A percentile compares a stretch with the other conserved stretches of the same genome.
These are phyloP conservation scores for Melinaea marsaeus DNA, from an alignment of 2,888 invertebrate species.

Conservation along the genomic window DNA sequence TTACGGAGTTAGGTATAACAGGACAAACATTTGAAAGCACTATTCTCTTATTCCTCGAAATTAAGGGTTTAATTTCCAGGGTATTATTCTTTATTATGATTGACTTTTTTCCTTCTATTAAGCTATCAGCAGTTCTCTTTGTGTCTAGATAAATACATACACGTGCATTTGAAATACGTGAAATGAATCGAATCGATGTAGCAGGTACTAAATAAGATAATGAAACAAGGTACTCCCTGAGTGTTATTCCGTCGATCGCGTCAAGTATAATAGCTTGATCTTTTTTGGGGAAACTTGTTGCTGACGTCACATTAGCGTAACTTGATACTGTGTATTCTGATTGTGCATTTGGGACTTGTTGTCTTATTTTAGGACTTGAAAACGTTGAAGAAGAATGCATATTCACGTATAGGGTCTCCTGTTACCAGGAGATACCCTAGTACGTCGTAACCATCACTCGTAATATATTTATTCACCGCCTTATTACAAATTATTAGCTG, in stretches of 20 bases:
- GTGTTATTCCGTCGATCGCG: conserved; percentile 23
- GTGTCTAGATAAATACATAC: no score
- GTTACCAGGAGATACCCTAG: no score
- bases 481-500: no score
- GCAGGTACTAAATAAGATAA: conserved; percentile 17
- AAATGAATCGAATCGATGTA: conserved; percentile 10
- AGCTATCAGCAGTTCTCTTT: no score
- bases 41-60: conserved; percentile 30
- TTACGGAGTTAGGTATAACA: conserved; percentile 21
- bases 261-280: conserved; percentile 31
- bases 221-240: conserved; percentile 23
- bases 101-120: no score
- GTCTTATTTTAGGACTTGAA: not conserved
- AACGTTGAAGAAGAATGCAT: no score
- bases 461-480: no score
- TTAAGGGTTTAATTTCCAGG: not conserved
- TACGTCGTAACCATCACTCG: no score
- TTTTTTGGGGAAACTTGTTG: conserved; percentile 12
- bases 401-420: no score
- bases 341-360: not conserved
- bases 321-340: not conserved
- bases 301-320: conserved; percentile 7
- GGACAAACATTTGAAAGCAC: conserved; percentile 31
- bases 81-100: no score
- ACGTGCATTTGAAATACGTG: no score